Base-by-base conservation (phyloP, 1,140 invertebrate genomes). In the Tetragnatha versicolor region DNA sequence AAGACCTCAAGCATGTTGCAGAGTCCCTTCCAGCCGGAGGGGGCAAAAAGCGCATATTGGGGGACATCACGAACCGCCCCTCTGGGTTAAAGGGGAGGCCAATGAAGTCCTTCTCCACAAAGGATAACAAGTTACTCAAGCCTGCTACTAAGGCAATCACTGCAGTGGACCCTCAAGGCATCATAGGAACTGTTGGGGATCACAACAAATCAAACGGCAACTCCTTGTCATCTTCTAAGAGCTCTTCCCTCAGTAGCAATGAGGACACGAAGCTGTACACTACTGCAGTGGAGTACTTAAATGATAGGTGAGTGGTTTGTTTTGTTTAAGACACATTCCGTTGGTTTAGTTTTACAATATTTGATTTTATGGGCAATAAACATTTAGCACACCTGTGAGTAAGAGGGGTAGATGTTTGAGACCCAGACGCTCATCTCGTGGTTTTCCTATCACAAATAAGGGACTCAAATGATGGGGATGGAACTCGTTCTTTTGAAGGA, bases 21-120 rank as follows among this genome's bases (percentile, higher is more conserved):
- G 73, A 77, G n/a, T 27, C 22, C 6, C 31, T 55, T 12, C 73
- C 47, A 20, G 73, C 65, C 20, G n/a, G 6, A 3, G 60, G 45
- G 2, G 49, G 45, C 20, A 77, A 66, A 29, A 77, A 77, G 14
- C 29, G 73, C 9, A 65, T 66, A 17, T 22, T 77, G 20, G 73
- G 73, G 2, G 73, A 77, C 14, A 77, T 77, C 20, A 77, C 73
- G 31, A 77, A 77, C 42, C 17, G 60, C 14, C 12, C 33, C 7
- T 7, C 39, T 17, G 20, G 7, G 7, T 27, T 37, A 5, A 45
- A 25, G 7, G 25, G 31, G 12, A 58, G 35, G 5, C 20, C 29
- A n/a, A 14, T n/a, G n/a, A n/a, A n/a, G n/a, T n/a, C n/a, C 14
- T 42, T 17, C 12, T 12, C 37, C 17, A 65, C 4, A 65, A 65